phyloP scores from a whole-genome alignment of 2,888 invertebrate genomes.

The Lissocephala sabroskyi region DNA sequence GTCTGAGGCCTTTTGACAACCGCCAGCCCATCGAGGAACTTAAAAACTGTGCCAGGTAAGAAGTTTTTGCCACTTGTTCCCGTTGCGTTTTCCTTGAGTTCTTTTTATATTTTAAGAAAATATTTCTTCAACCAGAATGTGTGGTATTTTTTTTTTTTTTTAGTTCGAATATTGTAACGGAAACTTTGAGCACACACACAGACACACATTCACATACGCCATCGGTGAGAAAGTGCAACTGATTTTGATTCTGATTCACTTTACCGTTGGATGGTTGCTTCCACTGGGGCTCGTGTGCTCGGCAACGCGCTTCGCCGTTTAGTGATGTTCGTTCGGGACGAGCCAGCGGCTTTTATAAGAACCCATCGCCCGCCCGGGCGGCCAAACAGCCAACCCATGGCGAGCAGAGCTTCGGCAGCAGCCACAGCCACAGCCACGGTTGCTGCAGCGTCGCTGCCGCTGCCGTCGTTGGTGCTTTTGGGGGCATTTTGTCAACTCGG shows the following conservation, averaged over 20 bases:
- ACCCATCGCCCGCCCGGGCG: conserved; percentile 2
- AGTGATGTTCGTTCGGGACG: conserved; percentile 46
- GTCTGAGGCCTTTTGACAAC: not conserved
- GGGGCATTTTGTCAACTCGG: conserved; percentile 57
- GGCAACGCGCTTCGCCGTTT: conserved; percentile 55
- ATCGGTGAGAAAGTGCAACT: conserved; percentile 3
- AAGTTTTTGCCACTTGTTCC: conserved; percentile 35
- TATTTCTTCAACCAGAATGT: conserved; percentile 40
- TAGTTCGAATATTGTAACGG: conserved; percentile 38
- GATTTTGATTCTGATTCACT: conserved; percentile 27
- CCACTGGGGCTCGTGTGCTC: conserved; percentile 42
- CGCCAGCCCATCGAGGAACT: not conserved
- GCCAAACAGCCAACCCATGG: conserved; percentile 4
- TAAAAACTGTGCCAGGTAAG: conserved; percentile 15
- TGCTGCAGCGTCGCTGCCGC: conserved; percentile 6
- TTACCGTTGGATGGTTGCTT: conserved; percentile 43
- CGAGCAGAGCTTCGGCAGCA: conserved; percentile 1
- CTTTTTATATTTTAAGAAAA: conserved; percentile 30
- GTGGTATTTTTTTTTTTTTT: not conserved
- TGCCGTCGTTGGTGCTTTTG: conserved; percentile 35
- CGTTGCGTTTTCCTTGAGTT: conserved; percentile 49
- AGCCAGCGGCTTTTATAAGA: conserved; percentile 46
- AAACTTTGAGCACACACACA: conserved; percentile 49
- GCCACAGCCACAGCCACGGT: conserved; percentile 5
- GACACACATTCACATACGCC: conserved; percentile 13